Conservation (phyloP, 2,797 vertebrate species). For the Gymnodraco acuticeps region DNA sequence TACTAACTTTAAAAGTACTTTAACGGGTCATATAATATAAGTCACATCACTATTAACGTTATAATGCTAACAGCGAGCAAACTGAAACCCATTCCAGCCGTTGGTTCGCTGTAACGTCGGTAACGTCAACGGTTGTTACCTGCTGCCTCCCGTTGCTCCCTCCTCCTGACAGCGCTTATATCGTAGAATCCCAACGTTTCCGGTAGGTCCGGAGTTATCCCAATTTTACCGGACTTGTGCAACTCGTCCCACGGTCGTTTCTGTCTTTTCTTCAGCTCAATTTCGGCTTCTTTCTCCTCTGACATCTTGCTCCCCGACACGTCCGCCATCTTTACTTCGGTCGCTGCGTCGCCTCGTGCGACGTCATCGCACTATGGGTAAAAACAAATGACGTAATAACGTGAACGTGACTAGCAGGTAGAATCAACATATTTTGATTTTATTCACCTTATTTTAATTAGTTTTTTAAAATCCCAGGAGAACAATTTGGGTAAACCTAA, state of each 20-base stretch:
- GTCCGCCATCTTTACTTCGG: constrained; percentile 85
- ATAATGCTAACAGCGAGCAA: neutral
- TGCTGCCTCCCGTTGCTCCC: constrained; percentile 85
- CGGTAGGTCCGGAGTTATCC: constrained; percentile 71
- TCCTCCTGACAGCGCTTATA: constrained; percentile 81
- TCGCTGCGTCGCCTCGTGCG: constrained; percentile 41
- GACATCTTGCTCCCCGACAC: constrained; percentile 67
- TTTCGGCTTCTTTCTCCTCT: constrained; percentile 78
- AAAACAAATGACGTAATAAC: constrained; percentile 22
- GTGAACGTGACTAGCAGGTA: too few species aligned
- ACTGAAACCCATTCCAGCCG: neutral
- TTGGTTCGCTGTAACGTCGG: constrained; percentile 17
- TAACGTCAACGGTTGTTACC: constrained; percentile 81
- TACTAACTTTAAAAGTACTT: neutral
- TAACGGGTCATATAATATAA: rapidly evolving
- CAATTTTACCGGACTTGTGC: constrained; percentile 56
- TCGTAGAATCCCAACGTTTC: constrained; percentile 95
- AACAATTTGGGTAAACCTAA: neutral
- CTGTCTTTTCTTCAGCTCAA: constrained; percentile 62
- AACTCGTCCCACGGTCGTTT: constrained; percentile 64
- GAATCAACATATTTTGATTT: too few species aligned
- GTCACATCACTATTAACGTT: too few species aligned
- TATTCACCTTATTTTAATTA: too few species aligned
- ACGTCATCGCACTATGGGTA: constrained; percentile 67
- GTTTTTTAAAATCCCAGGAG: neutral